Base-by-base conservation (phyloP, 2,113 vertebrate species). In the Strigops habroptila region DNA sequence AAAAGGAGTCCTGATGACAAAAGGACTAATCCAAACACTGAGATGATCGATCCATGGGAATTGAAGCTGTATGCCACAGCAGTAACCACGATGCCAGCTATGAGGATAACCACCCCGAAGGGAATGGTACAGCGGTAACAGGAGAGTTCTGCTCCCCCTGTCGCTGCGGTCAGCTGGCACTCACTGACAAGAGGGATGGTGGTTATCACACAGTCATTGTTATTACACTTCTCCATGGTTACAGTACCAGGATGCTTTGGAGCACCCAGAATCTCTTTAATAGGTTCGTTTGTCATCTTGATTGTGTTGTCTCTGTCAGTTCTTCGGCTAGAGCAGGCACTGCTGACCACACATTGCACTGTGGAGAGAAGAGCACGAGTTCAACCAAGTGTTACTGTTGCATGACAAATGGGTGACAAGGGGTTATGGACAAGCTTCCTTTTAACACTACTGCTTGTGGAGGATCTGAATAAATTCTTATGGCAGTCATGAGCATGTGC, bases 21-120 rank as follows among this genome's bases (percentile, higher is more conserved):
- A 51, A 99, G 97, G 78, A 99, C 98, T 96, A 99, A 97, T 55
- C 99, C 99, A 3, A 99, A 97, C 65, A 99, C 98, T 0, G 99
- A 99, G 98, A 99, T 99, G 97, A 99, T 99, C 46, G 99, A 99
- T 18, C 99, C 99, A 3, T 99, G 99, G 5, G 99, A 99, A 90
- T 99, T 99, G 98, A 99, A 99, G 98, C 98, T 99, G 97, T 99
- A 99, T 0, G 99, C 99, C 85, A 99, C 99, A 0, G 98, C 98
- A 0, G 99, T 99, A 77, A 99, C 99, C 94, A 99, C 99, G 0
- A 97, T 71, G 28, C 99, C 99, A 0, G 99, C 98, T 15, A 99
- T 99, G n/a, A 99, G 98, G 79, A 99, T 98, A 63, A 99, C 99
- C 96, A 99, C 98, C 0, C 99, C 99, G 1, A 99, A 99, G 8